Base-by-base conservation (phyloP, 2,113 vertebrate species). In the Delphinus delphis region DNA sequence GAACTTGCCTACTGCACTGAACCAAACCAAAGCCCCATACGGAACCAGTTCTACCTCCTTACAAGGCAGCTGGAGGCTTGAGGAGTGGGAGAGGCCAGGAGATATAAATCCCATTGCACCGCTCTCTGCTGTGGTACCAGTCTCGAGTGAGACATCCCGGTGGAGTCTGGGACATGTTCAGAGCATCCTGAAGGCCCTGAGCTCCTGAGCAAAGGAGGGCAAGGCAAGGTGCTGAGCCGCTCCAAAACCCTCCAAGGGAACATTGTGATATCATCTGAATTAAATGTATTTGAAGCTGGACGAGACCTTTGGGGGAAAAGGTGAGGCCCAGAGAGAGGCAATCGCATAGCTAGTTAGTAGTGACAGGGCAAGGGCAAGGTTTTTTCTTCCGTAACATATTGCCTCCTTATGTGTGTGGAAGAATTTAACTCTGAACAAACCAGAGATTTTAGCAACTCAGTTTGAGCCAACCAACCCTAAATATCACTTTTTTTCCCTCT, bases 271-370 rank as follows among this genome's bases (percentile, higher is more conserved):
- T n/a, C 15, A 73, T 81, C 65, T 79, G 28, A 83, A 86, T 88
- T 62, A 93, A 96, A 94, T n/a, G 21, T 63, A 90, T 77, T 76
- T 94, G 76, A 93, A 96, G 53, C 74, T 77, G 80, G 60, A 84
- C 88, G 96, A 50, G 55, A 89, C 10, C 26, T 83, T 65, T 41
- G 71, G 62, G 76, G 63, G 36, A 63, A 89, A 67, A 96, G 33
- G 53, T 36, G 38, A 80, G 17, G 20, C 20, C 9, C 70, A 60
- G 76, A 67, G 8, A 96, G 18, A 17, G 58, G 3, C 8, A 7
- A 36, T 55, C 26, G 62, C 2, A 60, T 9, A 31, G 71, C 6
- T 80, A 28, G 55, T 79, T 92, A 62, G 21, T 55, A 87, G 76
- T 26, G 50, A 31, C 28, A 74, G 7, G 38, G 33, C 5, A 15